phyloP scores from a whole-genome alignment of 2,888 invertebrate genomes.

The Lasioglossum figueresi region DNA sequence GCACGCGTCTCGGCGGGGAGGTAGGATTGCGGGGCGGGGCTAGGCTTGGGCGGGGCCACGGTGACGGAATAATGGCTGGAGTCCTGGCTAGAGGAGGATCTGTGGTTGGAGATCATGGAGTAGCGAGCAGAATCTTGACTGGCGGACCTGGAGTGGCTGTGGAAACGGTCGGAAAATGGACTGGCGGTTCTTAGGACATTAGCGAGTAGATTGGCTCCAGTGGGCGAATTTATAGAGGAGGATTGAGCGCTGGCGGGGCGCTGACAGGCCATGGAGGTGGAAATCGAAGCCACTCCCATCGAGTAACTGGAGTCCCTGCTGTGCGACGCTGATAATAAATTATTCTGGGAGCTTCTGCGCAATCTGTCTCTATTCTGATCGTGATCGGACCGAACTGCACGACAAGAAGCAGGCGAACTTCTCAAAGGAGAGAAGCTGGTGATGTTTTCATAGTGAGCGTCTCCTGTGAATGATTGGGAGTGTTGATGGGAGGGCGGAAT shows the following conservation, averaged over 20 bases:
- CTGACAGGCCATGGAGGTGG: conserved; percentile 70
- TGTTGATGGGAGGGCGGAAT: conserved; percentile 78
- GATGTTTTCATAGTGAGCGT: conserved; percentile 81
- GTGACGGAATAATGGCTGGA: conserved; percentile 71
- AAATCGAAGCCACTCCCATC: conserved; percentile 63
- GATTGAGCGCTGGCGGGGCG: conserved; percentile 75
- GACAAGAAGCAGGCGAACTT: conserved; percentile 62
- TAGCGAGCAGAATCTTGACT: conserved; percentile 66
- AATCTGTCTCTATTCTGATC: conserved; percentile 59
- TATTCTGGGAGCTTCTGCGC: conserved; percentile 58
- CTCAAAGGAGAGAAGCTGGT: conserved; percentile 77
- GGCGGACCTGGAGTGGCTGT: conserved; percentile 75
- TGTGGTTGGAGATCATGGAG: conserved; percentile 73
- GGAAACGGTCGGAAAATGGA: conserved; percentile 58
- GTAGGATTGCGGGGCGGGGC: conserved; percentile 58
- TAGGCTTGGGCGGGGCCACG: conserved; percentile 61
- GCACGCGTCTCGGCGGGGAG: conserved; percentile 62
- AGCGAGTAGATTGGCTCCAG: conserved; percentile 40
- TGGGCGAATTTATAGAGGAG: conserved; percentile 61
- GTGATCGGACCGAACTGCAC: conserved; percentile 61
- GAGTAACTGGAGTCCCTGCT: conserved; percentile 79
- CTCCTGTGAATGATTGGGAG: conserved; percentile 81
- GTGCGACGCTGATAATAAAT: conserved; percentile 64
- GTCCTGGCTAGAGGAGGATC: conserved; percentile 72
- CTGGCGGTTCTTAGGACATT: conserved; percentile 28